A percentile compares a stretch with the other conserved stretches of the same genome.
Evolutionary conservation across 2,797 vertebrate species (phyloP).

Genomic region (Rhyacichthys aspro): DNA sequence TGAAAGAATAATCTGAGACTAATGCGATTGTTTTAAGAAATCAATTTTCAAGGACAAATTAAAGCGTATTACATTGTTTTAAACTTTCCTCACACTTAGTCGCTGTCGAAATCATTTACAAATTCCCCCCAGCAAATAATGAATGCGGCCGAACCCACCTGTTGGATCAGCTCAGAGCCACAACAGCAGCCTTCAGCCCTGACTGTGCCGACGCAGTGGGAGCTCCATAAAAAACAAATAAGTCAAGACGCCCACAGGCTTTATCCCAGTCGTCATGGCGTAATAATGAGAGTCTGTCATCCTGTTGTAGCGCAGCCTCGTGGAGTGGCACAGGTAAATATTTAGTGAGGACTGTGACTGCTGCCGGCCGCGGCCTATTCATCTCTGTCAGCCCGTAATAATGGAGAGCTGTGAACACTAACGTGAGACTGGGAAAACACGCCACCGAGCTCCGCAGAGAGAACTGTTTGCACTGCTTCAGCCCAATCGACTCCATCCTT

Average conservation of each 20-base stretch:
- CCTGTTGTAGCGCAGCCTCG: constrained; percentile 36
- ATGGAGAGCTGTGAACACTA: constrained; percentile 57
- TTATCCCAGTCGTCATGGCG: constrained; percentile 37
- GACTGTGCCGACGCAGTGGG: neutral
- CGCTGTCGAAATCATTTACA: too few relatives aligned
- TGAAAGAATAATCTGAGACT: too few relatives aligned
- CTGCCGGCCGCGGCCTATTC: constrained; percentile 55
- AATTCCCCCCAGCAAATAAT: too few relatives aligned
- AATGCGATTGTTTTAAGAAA: too few relatives aligned
- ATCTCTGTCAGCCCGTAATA: constrained; percentile 67
- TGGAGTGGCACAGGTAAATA: constrained; percentile 70
- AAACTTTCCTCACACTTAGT: too few relatives aligned
- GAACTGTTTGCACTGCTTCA: constrained; percentile 39
- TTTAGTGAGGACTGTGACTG: constrained; percentile 69
- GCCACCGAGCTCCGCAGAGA: constrained; percentile 30
- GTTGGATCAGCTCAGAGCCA: constrained; percentile 14
- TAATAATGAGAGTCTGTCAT: constrained; percentile 62
- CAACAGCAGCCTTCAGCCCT: constrained; percentile 18
- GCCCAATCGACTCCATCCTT: constrained; percentile 32
- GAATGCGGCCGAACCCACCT: constrained; percentile 26
- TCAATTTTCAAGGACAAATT: too few relatives aligned
- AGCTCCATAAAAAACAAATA: constrained; percentile 33
- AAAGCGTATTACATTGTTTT: too few relatives aligned
- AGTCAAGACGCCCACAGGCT: constrained; percentile 27
- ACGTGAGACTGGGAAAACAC: constrained; percentile 49